Conservation (phyloP, 2,797 vertebrate genomes). For the Notolabrus celidotus region DNA sequence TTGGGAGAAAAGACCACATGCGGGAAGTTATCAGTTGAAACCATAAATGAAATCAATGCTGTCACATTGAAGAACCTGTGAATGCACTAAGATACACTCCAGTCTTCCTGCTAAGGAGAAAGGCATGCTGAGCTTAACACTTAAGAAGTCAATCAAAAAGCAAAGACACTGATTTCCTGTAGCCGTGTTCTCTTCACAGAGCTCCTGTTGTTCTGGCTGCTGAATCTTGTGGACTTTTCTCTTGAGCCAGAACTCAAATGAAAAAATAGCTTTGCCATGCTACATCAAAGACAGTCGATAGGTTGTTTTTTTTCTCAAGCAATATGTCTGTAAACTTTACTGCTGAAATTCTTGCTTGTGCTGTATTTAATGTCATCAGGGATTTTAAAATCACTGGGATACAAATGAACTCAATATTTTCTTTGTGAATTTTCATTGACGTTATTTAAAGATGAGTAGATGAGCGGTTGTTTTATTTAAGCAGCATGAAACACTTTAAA, state of each 20-base stretch:
- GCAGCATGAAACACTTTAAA: conserved; percentile 33
- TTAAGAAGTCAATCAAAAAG: conserved; percentile 10
- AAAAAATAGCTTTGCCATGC: conserved; percentile 40
- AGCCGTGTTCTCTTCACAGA: conserved; percentile 5
- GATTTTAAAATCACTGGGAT: conserved; percentile 51
- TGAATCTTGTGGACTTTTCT: conserved; percentile 3
- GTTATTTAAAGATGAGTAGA: conserved; percentile 35
- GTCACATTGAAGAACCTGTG: conserved; percentile 54
- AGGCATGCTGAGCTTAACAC: conserved; percentile 38
- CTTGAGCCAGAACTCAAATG: conserved; percentile 32
- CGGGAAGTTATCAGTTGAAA: conserved; percentile 51
- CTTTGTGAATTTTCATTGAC: conserved; percentile 8
- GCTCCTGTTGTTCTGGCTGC: neutral
- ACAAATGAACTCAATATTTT: conserved; percentile 25
- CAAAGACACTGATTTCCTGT: conserved; percentile 22
- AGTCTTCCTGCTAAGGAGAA: conserved; percentile 56
- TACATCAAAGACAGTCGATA: conserved; percentile 34
- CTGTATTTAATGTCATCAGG: conserved; percentile 56
- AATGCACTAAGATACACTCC: conserved; percentile 64
- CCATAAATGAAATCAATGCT: conserved; percentile 39
- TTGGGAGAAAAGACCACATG: conserved; percentile 23
- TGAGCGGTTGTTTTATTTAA: conserved; percentile 36
- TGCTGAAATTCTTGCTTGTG: conserved; percentile 37
- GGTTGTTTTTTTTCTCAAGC: conserved; percentile 2
- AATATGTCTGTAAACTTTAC: conserved; percentile 16